Evolutionary conservation across 92 coral and sea anemone genomes (phyloP).

Genomic region (Heliopora coerulea): DNA sequence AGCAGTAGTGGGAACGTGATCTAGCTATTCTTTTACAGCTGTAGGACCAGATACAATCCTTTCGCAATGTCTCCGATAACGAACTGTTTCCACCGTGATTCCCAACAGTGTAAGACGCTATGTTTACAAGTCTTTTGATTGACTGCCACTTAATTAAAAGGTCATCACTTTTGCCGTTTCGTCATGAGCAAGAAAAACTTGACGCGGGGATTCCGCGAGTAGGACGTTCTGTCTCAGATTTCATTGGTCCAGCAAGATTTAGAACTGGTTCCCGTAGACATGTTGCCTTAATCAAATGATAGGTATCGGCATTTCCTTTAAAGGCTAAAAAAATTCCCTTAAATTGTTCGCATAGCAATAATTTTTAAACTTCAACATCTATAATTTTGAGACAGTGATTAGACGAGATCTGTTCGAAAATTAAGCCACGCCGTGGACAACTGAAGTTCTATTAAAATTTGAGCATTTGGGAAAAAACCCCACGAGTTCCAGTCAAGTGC

Average conservation of each 20-base stretch:
- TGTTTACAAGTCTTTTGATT: neutral
- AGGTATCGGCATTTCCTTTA: neutral
- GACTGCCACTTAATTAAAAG: neutral
- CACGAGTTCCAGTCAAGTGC: too few species aligned
- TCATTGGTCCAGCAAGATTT: neutral
- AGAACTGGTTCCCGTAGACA: neutral
- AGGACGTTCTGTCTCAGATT: neutral
- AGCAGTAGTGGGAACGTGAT: too few species aligned
- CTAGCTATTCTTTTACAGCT: too few species aligned
- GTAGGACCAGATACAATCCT: neutral
- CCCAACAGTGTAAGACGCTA: neutral
- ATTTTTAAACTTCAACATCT: too few species aligned
- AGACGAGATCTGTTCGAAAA: too few species aligned
- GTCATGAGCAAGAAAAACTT: neutral
- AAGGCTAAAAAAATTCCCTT: neutral
- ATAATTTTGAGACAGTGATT: too few species aligned
- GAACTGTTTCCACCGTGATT: neutral
- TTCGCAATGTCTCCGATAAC: neutral
- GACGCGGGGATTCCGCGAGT: constrained; percentile 1
- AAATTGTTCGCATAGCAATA: too few species aligned
- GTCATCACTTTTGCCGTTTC: neutral
- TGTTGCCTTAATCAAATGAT: neutral
- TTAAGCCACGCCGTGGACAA: too few species aligned
- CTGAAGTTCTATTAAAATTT: too few species aligned
- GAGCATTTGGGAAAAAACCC: too few species aligned